Conservation (phyloP, 2,113 vertebrate genomes). For the Plectropomus leopardus region DNA sequence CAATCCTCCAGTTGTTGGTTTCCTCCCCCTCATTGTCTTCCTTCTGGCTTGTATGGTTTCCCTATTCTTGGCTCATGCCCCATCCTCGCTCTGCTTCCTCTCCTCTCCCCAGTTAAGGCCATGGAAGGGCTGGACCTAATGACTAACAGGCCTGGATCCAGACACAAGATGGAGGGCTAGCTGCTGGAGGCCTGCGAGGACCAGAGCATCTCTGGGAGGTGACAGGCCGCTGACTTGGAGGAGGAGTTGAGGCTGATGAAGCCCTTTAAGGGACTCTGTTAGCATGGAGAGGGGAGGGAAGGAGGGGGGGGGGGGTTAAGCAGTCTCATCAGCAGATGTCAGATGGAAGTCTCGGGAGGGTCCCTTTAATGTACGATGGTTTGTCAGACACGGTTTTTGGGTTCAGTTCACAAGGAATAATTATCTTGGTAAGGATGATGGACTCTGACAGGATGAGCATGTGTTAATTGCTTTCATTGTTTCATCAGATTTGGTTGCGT, state of each 20-base stretch:
- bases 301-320: neutral
- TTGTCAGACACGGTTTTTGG: conserved; percentile 63
- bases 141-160: conserved; percentile 50
- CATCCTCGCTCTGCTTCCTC: conserved; percentile 33
- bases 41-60: neutral
- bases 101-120: conserved; percentile 67
- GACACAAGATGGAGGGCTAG: conserved; percentile 47
- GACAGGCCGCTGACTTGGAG: conserved; percentile 18
- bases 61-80: conserved; percentile 8
- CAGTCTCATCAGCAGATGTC: conserved; percentile 60
- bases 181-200: conserved; percentile 41
- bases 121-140: conserved; percentile 57
- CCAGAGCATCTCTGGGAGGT: conserved; percentile 58
- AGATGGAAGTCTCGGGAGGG: conserved; percentile 29
- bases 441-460: conserved; percentile 65
- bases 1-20: conserved; percentile 5
- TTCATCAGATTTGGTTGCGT: conserved; percentile 73
- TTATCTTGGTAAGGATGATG: conserved; percentile 66
- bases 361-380: conserved; percentile 59
- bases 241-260: conserved; percentile 28
- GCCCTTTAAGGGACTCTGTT: conserved; percentile 51
- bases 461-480: conserved; percentile 75
- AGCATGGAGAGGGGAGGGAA: conserved; percentile 27
- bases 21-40: neutral
- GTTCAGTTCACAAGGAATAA: conserved; percentile 71